Evolutionary conservation across 1,140 invertebrate genomes (phyloP), one percentile per base, ranked within the genome.

Genomic region (Eupristina koningsbergeri): DNA sequence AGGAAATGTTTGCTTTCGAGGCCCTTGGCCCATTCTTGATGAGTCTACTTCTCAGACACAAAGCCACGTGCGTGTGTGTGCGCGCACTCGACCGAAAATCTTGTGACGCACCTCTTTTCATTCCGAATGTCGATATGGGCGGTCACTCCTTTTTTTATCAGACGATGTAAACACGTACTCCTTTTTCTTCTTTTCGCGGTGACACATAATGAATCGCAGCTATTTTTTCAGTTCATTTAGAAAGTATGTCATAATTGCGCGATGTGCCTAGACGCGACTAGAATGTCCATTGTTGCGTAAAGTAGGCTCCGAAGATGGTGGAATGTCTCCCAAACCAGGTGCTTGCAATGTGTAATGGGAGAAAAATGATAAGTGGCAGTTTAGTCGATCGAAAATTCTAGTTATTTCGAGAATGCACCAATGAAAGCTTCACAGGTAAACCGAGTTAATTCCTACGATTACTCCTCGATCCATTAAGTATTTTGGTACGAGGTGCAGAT

Each of bases 191-290:
- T 39, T n/a, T 19, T 34, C 34, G 0, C 47, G 19, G 19, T 26
- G 29, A n/a, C 45, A 45, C 5, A 64, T 64, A 63, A 79, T 77
- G 26, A 63, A 63, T 53, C 31, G 64, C 36, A 26, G 29, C 22
- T 29, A 36, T 67, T 64, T 80, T 53, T 80, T 53, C 29, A 39
- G 64, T 71, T 80, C 39, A 50, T 50, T 69, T 71, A 80, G 78
- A 80, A 81, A 81, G 80, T 80, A 19, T 80, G 78, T 71, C 47
- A 45, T 80, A 39, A 80, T 69, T 39, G 67, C 26, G 45, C 71
- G 50, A 29, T 47, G 15, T 0, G 22, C 22, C 63, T 36, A 78
- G 58, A 61, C 58, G 36, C 34, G 22, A n/a, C 73, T 53, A 63
- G 53, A 45, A 61, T 39, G 15, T 13, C 34, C 7, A 58, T 53